Percentiles rank a stretch among this genome's conserved stretches.
Evolutionary conservation across 2,888 invertebrate genomes (phyloP).

Genomic region (Hydroisotoma schaefferi): DNA sequence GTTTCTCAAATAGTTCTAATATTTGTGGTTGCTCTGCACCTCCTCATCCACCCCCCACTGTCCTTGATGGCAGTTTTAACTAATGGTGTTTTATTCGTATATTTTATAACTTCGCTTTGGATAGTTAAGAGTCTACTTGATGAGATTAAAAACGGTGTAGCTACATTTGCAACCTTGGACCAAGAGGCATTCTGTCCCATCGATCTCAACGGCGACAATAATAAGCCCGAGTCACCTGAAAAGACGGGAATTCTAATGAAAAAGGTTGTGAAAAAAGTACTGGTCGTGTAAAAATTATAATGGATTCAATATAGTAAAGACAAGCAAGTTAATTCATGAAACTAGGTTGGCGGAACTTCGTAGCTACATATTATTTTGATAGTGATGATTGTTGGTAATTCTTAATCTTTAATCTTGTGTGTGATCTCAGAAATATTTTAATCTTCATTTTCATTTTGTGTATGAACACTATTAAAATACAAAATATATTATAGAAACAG

Average conservation of each 20-base stretch:
- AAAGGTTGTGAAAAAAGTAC: background rate
- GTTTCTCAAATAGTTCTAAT: constrained; percentile 14
- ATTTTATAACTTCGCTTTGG: constrained; percentile 22
- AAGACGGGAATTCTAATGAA: background rate
- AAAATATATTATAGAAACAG: no score
- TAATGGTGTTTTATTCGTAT: constrained; percentile 17
- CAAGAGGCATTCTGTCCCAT: background rate
- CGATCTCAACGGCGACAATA: background rate
- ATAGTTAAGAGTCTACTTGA: constrained; percentile 19
- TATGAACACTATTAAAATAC: no score
- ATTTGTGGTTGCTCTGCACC: constrained; percentile 24
- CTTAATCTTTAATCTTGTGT: no score
- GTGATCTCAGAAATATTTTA: no score
- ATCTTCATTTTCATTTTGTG: no score
- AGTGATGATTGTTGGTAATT: no score
- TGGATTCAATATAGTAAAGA: no score
- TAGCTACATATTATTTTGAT: no score
- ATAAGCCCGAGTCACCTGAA: background rate
- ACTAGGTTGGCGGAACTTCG: no score
- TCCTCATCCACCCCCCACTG: constrained; percentile 20
- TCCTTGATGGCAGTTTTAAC: constrained; percentile 18
- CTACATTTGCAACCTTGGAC: background rate
- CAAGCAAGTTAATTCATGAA: no score
- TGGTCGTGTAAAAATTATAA: no score
- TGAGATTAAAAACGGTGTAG: constrained; percentile 7